Percentiles rank a stretch among this genome's conserved stretches.
Evolutionary conservation across 2,888 invertebrate genomes (phyloP).

Genomic region (Phyllotreta striolata): DNA sequence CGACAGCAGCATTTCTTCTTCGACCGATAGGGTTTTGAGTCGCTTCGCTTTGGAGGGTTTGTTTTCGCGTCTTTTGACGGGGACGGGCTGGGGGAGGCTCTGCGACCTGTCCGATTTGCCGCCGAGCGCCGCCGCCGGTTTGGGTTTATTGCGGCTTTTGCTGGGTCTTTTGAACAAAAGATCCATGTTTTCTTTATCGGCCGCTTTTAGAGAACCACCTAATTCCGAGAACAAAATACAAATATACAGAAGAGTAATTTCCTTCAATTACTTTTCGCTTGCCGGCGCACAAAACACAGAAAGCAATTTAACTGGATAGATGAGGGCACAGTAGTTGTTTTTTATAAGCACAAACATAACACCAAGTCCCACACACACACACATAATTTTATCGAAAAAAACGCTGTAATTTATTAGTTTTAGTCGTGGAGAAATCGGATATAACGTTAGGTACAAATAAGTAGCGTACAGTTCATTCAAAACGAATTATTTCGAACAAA

Average conservation of each 20-base stretch:
- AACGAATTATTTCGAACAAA: too few relatives aligned
- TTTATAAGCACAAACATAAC: constrained; percentile 23
- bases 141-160: constrained; percentile 31
- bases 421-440: constrained; percentile 18
- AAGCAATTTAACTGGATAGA: constrained; percentile 31
- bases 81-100: background rate
- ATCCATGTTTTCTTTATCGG: constrained; percentile 36
- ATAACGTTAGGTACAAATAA: constrained; percentile 24
- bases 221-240: constrained; percentile 18
- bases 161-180: constrained; percentile 30
- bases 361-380: constrained; percentile 24
- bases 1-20: constrained; percentile 52
- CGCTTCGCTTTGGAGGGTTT: constrained; percentile 37
- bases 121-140: constrained; percentile 31
- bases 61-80: constrained; percentile 44
- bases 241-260: constrained; percentile 27
- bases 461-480: too few relatives aligned
- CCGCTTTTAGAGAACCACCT: constrained; percentile 33
- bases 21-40: constrained; percentile 48
- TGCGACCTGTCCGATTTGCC: constrained; percentile 34
- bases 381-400: constrained; percentile 2
- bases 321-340: constrained; percentile 19
- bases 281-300: constrained; percentile 36
- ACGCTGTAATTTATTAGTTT: constrained; percentile 3
- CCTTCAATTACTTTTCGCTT: constrained; percentile 14